Percentiles rank a stretch among this genome's conserved stretches.
Conservation (phyloP, 2,797 vertebrate species). For the Xenentodon cancila region DNA sequence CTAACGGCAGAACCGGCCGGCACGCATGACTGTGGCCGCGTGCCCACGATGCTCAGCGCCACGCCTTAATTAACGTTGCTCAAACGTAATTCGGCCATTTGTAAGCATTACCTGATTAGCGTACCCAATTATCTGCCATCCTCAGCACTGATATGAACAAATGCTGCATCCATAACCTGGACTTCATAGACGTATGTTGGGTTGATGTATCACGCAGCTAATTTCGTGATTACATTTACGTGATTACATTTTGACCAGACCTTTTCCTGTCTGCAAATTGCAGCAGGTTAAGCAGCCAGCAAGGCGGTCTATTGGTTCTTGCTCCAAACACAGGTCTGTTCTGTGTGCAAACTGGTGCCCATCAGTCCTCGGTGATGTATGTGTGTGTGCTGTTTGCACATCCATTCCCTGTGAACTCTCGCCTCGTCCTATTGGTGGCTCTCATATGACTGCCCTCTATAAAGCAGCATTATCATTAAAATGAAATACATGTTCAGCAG, state of each 20-base stretch:
- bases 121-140: constrained; percentile 74
- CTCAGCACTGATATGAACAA: constrained; percentile 72
- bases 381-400: constrained; percentile 50
- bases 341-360: constrained; percentile 42
- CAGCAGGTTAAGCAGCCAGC: constrained; percentile 74
- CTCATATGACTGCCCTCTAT: constrained; percentile 78
- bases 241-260: constrained; percentile 80
- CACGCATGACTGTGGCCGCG: constrained; percentile 32
- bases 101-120: constrained; percentile 71
- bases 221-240: constrained; percentile 79
- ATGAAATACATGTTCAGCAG: constrained; percentile 72
- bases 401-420: constrained; percentile 61
- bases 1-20: constrained; percentile 12
- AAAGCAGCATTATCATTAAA: constrained; percentile 80
- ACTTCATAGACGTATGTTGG: constrained; percentile 58
- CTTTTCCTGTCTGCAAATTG: constrained; percentile 79
- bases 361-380: constrained; percentile 59
- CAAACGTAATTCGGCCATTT: constrained; percentile 72
- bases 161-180: constrained; percentile 66
- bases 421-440: constrained; percentile 75
- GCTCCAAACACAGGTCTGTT: constrained; percentile 68
- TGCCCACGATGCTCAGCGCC: constrained; percentile 42
- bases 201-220: constrained; percentile 74
- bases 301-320: constrained; percentile 69
- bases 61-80: constrained; percentile 64